Percentiles rank a stretch among this genome's conserved stretches.
Evolutionary conservation across 2,113 vertebrate species (phyloP).

Genomic region (Seriola rivoliana): DNA sequence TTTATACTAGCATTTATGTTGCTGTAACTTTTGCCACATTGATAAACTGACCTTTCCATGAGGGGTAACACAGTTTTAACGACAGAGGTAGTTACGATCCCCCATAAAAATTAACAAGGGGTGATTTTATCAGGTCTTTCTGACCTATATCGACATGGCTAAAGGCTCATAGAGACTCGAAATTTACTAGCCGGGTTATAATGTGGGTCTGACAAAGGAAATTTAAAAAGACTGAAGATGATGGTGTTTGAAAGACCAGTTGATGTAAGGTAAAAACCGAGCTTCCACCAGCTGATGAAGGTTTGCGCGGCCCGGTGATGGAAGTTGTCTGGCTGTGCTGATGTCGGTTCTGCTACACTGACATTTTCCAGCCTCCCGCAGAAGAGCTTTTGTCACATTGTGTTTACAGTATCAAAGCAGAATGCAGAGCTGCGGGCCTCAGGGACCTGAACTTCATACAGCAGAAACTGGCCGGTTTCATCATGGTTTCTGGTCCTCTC

Average conservation of each 20-base stretch:
- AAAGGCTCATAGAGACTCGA: not conserved
- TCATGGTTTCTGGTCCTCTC: slow-evolving; percentile 45
- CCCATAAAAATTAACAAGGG: slow-evolving; percentile 30
- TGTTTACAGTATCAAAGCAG: slow-evolving; percentile 70
- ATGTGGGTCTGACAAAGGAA: not conserved
- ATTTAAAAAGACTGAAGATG: not conserved
- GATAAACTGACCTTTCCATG: slow-evolving; percentile 35
- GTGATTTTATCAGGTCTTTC: slow-evolving; percentile 22
- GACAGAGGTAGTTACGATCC: slow-evolving; percentile 12
- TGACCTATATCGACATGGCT: not conserved
- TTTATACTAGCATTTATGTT: slow-evolving; percentile 12
- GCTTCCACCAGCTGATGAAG: slow-evolving; percentile 2
- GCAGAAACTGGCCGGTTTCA: slow-evolving; percentile 38
- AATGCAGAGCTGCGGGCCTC: slow-evolving; percentile 48
- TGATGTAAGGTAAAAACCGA: slow-evolving; percentile 10
- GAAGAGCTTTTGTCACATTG: slow-evolving; percentile 70
- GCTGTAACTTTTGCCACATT: slow-evolving; percentile 13
- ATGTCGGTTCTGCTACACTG: slow-evolving; percentile 49
- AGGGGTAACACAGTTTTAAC: slow-evolving; percentile 2
- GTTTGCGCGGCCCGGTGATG: slow-evolving; percentile 29
- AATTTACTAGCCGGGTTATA: slow-evolving; percentile 9
- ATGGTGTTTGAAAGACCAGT: not conserved
- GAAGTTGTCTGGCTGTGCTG: slow-evolving; percentile 32
- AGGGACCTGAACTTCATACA: slow-evolving; percentile 64
- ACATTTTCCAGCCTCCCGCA: slow-evolving; percentile 62